phyloP scores from a whole-genome alignment of 2,888 invertebrate species.

The Seira sanloemensis region DNA sequence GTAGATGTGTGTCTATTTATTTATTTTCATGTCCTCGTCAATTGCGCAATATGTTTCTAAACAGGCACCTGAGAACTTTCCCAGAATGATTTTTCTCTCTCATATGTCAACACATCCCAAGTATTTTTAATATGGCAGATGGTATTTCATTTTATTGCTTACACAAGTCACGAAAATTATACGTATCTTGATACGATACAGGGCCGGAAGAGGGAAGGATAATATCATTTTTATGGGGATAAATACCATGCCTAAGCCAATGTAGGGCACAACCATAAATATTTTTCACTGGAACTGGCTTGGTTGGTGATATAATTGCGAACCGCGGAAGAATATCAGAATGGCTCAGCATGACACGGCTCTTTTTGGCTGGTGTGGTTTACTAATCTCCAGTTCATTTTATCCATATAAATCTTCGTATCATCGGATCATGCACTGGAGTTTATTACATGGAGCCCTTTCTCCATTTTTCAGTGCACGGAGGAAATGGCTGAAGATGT shows the following conservation, averaged over 20 bases:
- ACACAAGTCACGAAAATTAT: background rate
- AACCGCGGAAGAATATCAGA: background rate
- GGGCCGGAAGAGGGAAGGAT: background rate
- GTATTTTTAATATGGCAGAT: background rate
- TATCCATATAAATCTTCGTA: background rate
- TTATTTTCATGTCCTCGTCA: no score
- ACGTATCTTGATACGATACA: no score
- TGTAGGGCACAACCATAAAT: background rate
- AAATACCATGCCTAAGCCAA: background rate
- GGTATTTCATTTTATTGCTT: background rate
- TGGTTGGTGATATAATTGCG: background rate
- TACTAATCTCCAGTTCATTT: background rate
- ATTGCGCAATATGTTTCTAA: no score
- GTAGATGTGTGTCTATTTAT: no score
- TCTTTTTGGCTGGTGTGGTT: no score
- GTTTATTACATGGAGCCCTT: no score
- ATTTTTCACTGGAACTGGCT: background rate
- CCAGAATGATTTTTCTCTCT: background rate
- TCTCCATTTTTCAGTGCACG: no score
- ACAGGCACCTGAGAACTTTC: background rate
- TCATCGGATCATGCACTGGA: no score
- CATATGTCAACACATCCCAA: background rate
- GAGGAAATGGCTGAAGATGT: no score
- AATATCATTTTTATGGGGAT: background rate
- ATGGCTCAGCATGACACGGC: background rate